phyloP scores from a whole-genome alignment of 2,797 vertebrate species.

The Channallabes apus region DNA sequence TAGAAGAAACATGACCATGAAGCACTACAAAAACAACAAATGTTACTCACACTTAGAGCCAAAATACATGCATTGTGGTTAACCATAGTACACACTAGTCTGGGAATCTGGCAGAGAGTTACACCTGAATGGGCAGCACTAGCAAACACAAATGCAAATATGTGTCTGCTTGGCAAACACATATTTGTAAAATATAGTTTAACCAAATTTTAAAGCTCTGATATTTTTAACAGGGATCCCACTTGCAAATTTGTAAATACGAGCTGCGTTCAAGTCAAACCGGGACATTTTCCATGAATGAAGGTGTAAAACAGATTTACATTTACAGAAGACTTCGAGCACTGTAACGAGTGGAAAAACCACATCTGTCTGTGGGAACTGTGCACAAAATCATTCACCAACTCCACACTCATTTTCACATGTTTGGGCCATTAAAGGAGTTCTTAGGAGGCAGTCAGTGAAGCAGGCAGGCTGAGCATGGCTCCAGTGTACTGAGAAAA shows the following conservation, averaged over 20 bases:
- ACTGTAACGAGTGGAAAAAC: too few relatives aligned
- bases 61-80: not conserved
- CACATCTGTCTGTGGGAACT: too few relatives aligned
- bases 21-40: not conserved
- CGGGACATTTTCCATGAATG: too few relatives aligned
- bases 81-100: too few relatives aligned
- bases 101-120: not conserved
- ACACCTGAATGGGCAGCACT: not conserved
- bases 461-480: too few relatives aligned
- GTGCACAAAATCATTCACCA: too few relatives aligned
- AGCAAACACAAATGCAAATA: not conserved
- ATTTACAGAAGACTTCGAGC: not conserved
- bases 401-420: too few relatives aligned
- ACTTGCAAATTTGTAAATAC: not conserved
- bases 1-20: not conserved
- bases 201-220: not conserved
- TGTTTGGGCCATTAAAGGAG: too few relatives aligned
- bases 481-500: too few relatives aligned
- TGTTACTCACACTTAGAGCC: not conserved
- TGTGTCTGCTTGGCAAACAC: not conserved
- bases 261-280: not conserved
- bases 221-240: not conserved
- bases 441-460: too few relatives aligned
- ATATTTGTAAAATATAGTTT: not conserved
- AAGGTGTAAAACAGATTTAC: not conserved